phyloP scores from a whole-genome alignment of 2,888 invertebrate species.

The Lottia scabra region DNA sequence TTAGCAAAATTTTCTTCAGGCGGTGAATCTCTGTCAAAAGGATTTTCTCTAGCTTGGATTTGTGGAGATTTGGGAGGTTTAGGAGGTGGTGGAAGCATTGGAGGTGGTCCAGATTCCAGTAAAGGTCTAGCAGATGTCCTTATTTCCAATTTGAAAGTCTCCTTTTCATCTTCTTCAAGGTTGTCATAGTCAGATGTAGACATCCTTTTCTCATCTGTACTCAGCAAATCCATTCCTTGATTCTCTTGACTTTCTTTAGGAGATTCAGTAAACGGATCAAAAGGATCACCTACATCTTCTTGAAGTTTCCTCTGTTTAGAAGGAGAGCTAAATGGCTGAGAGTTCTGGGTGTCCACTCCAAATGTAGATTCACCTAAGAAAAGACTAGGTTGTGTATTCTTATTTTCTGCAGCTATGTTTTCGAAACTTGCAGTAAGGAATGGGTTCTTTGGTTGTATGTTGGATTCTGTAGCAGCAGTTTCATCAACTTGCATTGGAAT shows the following conservation, averaged over 20 bases:
- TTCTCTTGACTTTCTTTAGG: slow-evolving; percentile 32
- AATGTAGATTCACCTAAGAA: not conserved
- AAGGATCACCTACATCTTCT: slow-evolving; percentile 27
- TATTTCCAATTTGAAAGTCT: slow-evolving; percentile 50
- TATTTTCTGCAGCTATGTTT: slow-evolving; percentile 30
- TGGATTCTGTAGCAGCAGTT: slow-evolving; percentile 8
- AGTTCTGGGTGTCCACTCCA: not conserved
- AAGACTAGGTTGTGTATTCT: slow-evolving; percentile 11
- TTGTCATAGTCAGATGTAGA: slow-evolving; percentile 12
- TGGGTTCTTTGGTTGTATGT: slow-evolving; percentile 26
- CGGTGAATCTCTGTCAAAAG: slow-evolving; percentile 67
- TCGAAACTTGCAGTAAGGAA: slow-evolving; percentile 43
- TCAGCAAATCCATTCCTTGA: slow-evolving; percentile 3
- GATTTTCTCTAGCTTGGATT: slow-evolving; percentile 65
- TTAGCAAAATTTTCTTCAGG: slow-evolving; percentile 66
- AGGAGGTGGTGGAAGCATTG: slow-evolving; percentile 56
- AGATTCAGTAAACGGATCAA: slow-evolving; percentile 48
- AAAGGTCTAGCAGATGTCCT: slow-evolving; percentile 33
- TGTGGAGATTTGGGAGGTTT: slow-evolving; percentile 53
- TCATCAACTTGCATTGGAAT: slow-evolving; percentile 27
- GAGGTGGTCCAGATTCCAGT: slow-evolving; percentile 36
- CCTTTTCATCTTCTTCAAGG: slow-evolving; percentile 28
- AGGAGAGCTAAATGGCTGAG: slow-evolving; percentile 5
- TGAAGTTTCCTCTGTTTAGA: slow-evolving; percentile 1
- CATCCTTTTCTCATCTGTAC: slow-evolving; percentile 9